Evolutionary conservation across 2,888 invertebrate genomes (phyloP).

Genomic region (Eulithis prunata): DNA sequence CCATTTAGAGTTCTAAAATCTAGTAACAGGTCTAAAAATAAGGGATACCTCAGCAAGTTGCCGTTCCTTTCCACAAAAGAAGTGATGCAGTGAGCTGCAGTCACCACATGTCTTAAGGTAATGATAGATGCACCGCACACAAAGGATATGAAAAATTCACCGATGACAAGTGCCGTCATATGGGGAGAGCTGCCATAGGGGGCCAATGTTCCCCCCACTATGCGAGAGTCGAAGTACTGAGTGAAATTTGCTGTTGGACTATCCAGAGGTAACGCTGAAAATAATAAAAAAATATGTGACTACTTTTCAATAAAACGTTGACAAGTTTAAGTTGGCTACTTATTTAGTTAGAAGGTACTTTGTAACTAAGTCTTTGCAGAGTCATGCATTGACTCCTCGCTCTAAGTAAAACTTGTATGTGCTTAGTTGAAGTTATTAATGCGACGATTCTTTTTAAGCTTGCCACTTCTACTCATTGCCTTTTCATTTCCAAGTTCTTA

Average conservation of each 20-base stretch:
- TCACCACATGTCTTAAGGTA: conserved; percentile 28
- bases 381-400: no score
- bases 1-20: no score
- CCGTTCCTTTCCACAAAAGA: conserved; percentile 39
- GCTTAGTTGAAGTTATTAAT: no score
- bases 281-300: no score
- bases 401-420: no score
- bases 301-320: no score
- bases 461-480: no score
- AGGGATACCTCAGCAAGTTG: conserved; percentile 37
- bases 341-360: no score
- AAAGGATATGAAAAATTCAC: conserved; percentile 21
- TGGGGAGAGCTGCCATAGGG: background rate
- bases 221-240: conserved; percentile 18
- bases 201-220: conserved; percentile 15
- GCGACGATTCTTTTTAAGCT: no score
- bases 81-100: conserved; percentile 41
- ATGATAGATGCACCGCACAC: conserved; percentile 39
- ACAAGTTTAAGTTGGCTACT: no score
- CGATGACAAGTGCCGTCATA: conserved; percentile 33
- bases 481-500: conserved; percentile 1
- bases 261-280: conserved; percentile 15
- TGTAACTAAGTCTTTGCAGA: no score
- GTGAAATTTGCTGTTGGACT: conserved; percentile 7
- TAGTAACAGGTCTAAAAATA: no score